Conservation (phyloP, 2,888 invertebrate genomes). For the Calephelis perditalis region DNA sequence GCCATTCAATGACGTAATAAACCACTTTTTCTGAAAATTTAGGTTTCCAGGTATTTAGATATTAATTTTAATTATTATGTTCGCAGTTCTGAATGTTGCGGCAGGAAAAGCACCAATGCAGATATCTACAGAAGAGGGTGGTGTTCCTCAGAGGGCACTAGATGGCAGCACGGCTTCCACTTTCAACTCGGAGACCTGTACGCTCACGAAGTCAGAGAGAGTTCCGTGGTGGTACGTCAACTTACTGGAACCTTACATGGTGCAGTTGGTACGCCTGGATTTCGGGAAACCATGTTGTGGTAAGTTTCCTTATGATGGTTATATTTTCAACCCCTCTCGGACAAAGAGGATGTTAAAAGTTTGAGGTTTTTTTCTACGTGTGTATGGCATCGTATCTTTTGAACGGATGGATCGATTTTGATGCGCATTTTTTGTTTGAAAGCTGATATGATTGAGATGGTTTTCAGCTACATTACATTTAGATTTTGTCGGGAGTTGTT, state of each 20-base stretch:
- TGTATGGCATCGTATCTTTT: too few relatives aligned
- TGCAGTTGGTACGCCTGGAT: constrained; percentile 92
- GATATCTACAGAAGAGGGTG: constrained; percentile 88
- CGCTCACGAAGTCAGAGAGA: constrained; percentile 89
- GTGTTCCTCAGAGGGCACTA: constrained; percentile 93
- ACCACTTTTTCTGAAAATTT: too few relatives aligned
- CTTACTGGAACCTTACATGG: constrained; percentile 95
- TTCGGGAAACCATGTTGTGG: constrained; percentile 95
- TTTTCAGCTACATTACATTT: too few relatives aligned
- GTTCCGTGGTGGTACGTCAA: constrained; percentile 98
- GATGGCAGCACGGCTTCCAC: constrained; percentile 92
- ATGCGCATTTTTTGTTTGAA: too few relatives aligned
- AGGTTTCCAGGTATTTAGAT: too few relatives aligned
- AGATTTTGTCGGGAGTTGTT: too few relatives aligned
- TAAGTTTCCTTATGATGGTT: constrained; percentile 64
- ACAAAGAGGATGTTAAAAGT: too few relatives aligned
- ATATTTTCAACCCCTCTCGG: too few relatives aligned
- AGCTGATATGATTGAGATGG: too few relatives aligned
- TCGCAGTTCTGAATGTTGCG: constrained; percentile 92
- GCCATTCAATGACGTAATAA: too few relatives aligned
- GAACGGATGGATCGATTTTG: too few relatives aligned
- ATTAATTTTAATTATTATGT: constrained; percentile 14
- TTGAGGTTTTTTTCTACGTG: too few relatives aligned
- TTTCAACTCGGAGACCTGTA: constrained; percentile 91
- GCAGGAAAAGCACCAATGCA: constrained; percentile 98